phyloP scores from a whole-genome alignment of 2,888 invertebrate species.

The Drosophila silvestris region DNA sequence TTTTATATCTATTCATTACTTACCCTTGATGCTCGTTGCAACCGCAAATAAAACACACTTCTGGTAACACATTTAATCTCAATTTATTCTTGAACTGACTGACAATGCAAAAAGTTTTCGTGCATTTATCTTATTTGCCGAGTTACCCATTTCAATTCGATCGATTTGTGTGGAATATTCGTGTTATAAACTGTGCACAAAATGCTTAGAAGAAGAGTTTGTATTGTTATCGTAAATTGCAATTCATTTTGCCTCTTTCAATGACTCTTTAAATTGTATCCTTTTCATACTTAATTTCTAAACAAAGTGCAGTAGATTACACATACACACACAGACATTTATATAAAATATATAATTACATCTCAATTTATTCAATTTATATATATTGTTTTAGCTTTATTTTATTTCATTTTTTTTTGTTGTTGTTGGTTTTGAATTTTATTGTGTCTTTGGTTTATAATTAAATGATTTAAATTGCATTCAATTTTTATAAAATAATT shows the following conservation, averaged over 20 bases:
- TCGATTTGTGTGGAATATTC: constrained; percentile 44
- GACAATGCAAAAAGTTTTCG: constrained; percentile 62
- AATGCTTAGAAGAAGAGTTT: constrained; percentile 24
- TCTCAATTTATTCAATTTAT: constrained; percentile 6
- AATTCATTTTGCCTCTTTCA: constrained; percentile 30
- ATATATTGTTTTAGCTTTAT: not conserved
- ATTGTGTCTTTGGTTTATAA: constrained; percentile 14
- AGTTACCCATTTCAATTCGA: constrained; percentile 53
- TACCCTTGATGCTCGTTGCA: not conserved
- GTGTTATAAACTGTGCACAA: constrained; percentile 52
- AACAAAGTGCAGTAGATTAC: constrained; percentile 51
- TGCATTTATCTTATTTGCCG: constrained; percentile 49
- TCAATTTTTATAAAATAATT: constrained; percentile 27
- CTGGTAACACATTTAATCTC: constrained; percentile 52
- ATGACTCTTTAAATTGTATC: constrained; percentile 25
- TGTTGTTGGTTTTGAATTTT: constrained; percentile 3
- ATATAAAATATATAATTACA: constrained; percentile 35
- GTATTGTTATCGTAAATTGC: constrained; percentile 48
- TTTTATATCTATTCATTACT: not conserved
- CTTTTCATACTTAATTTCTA: constrained; percentile 45
- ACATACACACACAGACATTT: constrained; percentile 38
- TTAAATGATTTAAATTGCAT: constrained; percentile 43
- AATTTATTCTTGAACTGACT: constrained; percentile 59
- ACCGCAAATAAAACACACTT: constrained; percentile 14
- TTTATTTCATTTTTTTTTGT: not conserved